Evolutionary conservation across 2,797 vertebrate species (phyloP), one percentile per base, ranked within the genome.

Genomic region (Parauchenoglanis punctatus): DNA sequence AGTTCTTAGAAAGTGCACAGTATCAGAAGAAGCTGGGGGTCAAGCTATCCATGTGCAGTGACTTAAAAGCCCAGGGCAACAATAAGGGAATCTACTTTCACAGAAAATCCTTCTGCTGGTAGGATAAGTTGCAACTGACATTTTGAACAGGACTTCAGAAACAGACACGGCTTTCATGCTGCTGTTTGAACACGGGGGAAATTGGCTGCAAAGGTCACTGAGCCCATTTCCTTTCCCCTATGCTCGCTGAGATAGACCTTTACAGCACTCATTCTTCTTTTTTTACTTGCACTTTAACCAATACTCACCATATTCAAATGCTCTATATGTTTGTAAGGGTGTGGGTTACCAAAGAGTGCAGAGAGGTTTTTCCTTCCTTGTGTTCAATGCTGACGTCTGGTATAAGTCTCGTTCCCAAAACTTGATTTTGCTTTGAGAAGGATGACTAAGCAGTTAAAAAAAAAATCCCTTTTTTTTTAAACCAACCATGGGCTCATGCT

Each of bases 71-170:
- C 44, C 49, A 76, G 68, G 58, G 58, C 89, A 88, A 90, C 88
- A 92, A 89, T 91, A 86, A 90, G 88, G 80, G 93, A 95, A 92
- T 96, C 94, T 94, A 93, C 94, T 96, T 96, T 95, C 95, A 95
- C 92, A 93, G 92, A 92, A 93, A 93, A 93, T 95, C 93, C 94
- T 96, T 94, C 89, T 91, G 91, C 93, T 93, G 92, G 93, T 91
- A 91, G 95, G 95, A 96, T 96, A 96, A 95, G 95, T 96, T 96
- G 95, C 96, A 96, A 96, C 94, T 96, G 96, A 96, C 96, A 96
- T 96, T 96, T 96, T 94, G 93, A 68, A 92, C 92, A 83, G 92
- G 93, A 96, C 95, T 95, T 96, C 95, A 95, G 95, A 96, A 96
- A 96, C 96, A 96, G 95, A 93, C 95, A 92, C 88, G 92, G 95